Conservation (phyloP, 2,888 invertebrate genomes). For the Epicampocera succincta region DNA sequence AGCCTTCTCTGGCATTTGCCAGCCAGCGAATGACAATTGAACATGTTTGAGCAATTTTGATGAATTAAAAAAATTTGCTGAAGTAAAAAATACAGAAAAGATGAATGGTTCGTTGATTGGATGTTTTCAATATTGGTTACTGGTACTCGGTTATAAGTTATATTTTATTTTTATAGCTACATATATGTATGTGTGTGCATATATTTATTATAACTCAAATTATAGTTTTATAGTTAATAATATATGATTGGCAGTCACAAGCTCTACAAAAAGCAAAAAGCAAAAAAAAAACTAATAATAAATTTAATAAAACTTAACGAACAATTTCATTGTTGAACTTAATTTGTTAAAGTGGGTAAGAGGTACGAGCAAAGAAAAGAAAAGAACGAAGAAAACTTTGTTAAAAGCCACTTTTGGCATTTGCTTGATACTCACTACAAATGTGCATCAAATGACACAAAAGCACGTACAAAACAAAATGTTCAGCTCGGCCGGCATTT, state of each 20-base stretch:
- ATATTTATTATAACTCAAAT: constrained; percentile 49
- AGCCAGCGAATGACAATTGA: constrained; percentile 65
- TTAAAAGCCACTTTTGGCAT: constrained; percentile 32
- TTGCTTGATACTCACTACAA: constrained; percentile 25
- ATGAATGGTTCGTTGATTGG: constrained; percentile 44
- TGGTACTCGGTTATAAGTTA: constrained; percentile 47
- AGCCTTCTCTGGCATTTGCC: constrained; percentile 29
- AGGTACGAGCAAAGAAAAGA: neutral
- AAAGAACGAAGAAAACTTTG: constrained; percentile 3
- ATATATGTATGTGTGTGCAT: neutral
- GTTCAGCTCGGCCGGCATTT: constrained; percentile 74
- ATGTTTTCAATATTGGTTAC: constrained; percentile 45
- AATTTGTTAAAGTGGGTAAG: neutral
- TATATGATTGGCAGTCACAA: constrained; percentile 56
- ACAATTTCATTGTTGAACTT: constrained; percentile 49
- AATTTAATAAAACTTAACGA: constrained; percentile 44
- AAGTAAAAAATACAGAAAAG: constrained; percentile 10
- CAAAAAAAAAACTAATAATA: constrained; percentile 25
- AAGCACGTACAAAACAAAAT: constrained; percentile 64
- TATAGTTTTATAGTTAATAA: constrained; percentile 69
- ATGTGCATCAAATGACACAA: constrained; percentile 63
- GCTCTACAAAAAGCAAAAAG: constrained; percentile 8
- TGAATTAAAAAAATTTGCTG: constrained; percentile 30
- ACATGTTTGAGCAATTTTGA: constrained; percentile 63
- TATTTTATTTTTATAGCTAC: constrained; percentile 12